phyloP scores from a whole-genome alignment of 2,888 invertebrate species.

The Myopa tessellatipennis region DNA sequence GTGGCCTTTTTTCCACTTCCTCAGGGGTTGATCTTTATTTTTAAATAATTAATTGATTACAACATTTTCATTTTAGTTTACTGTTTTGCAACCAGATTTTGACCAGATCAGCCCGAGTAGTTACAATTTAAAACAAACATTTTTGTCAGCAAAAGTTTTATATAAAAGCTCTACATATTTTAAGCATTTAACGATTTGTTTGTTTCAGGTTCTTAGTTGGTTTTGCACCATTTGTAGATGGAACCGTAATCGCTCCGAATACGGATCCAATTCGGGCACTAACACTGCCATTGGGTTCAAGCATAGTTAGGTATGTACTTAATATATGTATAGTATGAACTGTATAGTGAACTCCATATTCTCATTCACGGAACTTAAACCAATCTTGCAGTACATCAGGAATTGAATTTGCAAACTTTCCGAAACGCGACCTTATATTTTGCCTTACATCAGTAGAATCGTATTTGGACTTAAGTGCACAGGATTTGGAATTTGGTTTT shows the following conservation, averaged over 20 bases:
- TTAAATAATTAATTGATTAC: too few relatives aligned
- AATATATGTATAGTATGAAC: too few relatives aligned
- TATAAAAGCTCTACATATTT: not conserved
- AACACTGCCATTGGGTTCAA: constrained; percentile 66
- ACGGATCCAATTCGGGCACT: constrained; percentile 60
- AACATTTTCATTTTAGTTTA: too few relatives aligned
- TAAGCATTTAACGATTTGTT: constrained; percentile 6
- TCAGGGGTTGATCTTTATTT: too few relatives aligned
- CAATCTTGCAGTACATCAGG: constrained; percentile 72
- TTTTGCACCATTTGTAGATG: constrained; percentile 95
- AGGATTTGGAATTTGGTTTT: constrained; percentile 91
- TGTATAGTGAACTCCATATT: not conserved
- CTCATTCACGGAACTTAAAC: not conserved
- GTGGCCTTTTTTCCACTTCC: too few relatives aligned
- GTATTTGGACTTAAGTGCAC: constrained; percentile 83
- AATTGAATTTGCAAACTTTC: constrained; percentile 84
- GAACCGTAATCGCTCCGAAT: constrained; percentile 80
- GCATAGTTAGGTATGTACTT: constrained; percentile 69
- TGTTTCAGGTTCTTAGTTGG: constrained; percentile 79
- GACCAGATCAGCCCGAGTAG: too few relatives aligned
- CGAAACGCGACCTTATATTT: constrained; percentile 84
- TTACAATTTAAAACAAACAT: too few relatives aligned
- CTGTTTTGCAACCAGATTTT: too few relatives aligned
- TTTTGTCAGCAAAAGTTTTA: too few relatives aligned
- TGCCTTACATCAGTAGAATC: constrained; percentile 87